Conservation (phyloP, 2,888 invertebrate genomes). For the Syritta pipiens region DNA sequence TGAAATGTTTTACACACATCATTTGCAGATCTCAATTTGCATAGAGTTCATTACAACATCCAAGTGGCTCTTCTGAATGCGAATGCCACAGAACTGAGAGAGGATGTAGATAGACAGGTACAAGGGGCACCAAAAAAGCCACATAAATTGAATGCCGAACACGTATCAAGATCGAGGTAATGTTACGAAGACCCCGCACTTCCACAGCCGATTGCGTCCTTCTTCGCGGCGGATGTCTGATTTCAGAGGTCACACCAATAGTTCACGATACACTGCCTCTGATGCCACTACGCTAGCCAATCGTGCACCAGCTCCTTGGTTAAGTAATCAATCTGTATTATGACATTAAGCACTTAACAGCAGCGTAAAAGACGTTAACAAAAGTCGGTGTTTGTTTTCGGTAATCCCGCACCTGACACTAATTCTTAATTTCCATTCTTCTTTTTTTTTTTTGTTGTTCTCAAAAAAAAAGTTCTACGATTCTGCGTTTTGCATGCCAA, state of each 20-base stretch:
- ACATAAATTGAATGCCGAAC: conserved; percentile 50
- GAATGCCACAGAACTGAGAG: conserved; percentile 41
- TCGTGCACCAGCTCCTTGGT: conserved; percentile 3
- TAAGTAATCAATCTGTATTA: conserved; percentile 49
- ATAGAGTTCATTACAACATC: conserved; percentile 47
- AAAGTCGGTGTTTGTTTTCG: conserved; percentile 43
- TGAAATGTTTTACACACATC: conserved; percentile 57
- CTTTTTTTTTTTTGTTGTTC: no score
- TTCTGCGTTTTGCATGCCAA: conserved; percentile 25
- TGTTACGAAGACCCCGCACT: conserved; percentile 37
- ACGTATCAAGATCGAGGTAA: conserved; percentile 67
- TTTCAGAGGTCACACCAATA: conserved; percentile 34
- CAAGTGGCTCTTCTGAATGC: conserved; percentile 53
- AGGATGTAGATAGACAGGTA: conserved; percentile 24
- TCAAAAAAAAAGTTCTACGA: conserved; percentile 20
- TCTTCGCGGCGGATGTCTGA: conserved; percentile 14
- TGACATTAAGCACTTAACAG: conserved; percentile 25
- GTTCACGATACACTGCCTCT: conserved; percentile 5
- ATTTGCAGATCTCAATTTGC: conserved; percentile 52
- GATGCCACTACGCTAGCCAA: background rate
- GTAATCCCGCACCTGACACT: conserved; percentile 59
- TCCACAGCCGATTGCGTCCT: conserved; percentile 11
- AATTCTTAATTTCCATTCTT: conserved; percentile 52
- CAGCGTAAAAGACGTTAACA: conserved; percentile 12
- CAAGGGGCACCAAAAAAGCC: conserved; percentile 14